These are phyloP conservation scores for Perithous albicinctus DNA, from an alignment of 2,888 invertebrate genomes.

Conservation along the genomic window DNA sequence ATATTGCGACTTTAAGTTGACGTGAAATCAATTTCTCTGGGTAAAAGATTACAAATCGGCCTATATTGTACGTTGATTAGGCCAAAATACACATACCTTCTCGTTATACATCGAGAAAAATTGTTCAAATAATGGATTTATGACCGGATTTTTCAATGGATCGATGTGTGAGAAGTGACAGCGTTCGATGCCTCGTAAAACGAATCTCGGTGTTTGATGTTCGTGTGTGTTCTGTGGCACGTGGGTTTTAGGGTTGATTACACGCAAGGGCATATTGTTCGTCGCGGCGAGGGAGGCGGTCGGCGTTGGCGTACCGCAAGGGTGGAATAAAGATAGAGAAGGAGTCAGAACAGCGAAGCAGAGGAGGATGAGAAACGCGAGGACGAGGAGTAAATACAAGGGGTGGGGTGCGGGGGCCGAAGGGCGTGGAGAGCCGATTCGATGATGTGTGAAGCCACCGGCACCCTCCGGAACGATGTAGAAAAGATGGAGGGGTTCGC, in stretches of 20 bases:
- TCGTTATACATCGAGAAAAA: background rate
- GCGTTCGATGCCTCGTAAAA: conserved; percentile 6
- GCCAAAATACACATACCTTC: background rate
- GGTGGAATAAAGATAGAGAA: conserved; percentile 50
- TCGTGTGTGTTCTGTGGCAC: conserved; percentile 71
- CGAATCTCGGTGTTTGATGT: conserved; percentile 55
- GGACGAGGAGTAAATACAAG: conserved; percentile 67
- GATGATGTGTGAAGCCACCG: conserved; percentile 76
- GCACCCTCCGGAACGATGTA: conserved; percentile 38
- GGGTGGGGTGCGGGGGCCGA: too few relatives aligned
- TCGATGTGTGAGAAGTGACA: conserved; percentile 42
- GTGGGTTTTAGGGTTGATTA: conserved; percentile 81
- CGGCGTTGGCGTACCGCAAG: conserved; percentile 69
- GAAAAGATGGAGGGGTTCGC: conserved; percentile 27
- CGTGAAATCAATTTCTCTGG: too few relatives aligned
- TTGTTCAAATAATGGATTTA: conserved; percentile 69
- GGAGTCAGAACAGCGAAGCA: conserved; percentile 39
- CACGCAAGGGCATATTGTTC: conserved; percentile 79
- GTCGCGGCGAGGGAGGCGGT: conserved; percentile 60
- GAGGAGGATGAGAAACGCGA: background rate
- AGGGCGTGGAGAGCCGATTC: conserved; percentile 76
- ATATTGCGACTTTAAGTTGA: too few relatives aligned
- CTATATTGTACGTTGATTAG: too few relatives aligned
- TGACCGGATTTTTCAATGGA: conserved; percentile 77
- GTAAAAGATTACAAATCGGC: too few relatives aligned